Conservation (phyloP, 2,888 invertebrate genomes). For the Cryptophagus acutangulus region DNA sequence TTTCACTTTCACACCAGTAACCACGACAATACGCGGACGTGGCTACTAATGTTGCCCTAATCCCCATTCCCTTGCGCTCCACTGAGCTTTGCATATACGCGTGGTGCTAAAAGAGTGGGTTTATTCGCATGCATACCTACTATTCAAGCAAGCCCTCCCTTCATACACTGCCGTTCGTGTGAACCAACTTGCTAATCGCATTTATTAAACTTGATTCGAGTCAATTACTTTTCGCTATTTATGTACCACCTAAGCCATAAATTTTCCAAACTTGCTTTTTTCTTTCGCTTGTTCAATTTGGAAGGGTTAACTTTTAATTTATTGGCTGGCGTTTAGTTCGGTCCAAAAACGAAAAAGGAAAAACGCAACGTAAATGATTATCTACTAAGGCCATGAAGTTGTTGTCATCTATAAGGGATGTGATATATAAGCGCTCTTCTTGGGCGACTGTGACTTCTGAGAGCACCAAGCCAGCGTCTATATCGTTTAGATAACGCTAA, state of each 20-base stretch:
- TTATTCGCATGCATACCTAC: constrained; percentile 23
- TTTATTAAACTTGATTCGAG: constrained; percentile 37
- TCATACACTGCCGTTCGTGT: constrained; percentile 33
- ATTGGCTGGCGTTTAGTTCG: too few relatives aligned
- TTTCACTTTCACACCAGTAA: constrained; percentile 51
- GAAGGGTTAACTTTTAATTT: too few relatives aligned
- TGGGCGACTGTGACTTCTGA: too few relatives aligned
- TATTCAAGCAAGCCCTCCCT: constrained; percentile 28
- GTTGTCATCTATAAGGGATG: too few relatives aligned
- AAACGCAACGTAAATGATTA: too few relatives aligned
- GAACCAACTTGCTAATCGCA: constrained; percentile 38
- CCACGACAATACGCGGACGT: constrained; percentile 47
- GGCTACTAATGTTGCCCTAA: constrained; percentile 45
- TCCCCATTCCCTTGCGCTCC: constrained; percentile 36
- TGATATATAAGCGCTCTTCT: too few relatives aligned
- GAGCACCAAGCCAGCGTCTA: constrained; percentile 31
- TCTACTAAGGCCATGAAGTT: too few relatives aligned
- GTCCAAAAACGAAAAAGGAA: too few relatives aligned
- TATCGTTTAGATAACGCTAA: constrained; percentile 51
- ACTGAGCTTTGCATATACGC: constrained; percentile 29
- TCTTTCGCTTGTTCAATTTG: too few relatives aligned
- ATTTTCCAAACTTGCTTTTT: too few relatives aligned
- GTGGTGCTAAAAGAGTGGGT: constrained; percentile 17
- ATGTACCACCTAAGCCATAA: too few relatives aligned
- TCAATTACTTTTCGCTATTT: constrained; percentile 34